These are phyloP conservation scores for Egretta garzetta DNA, from an alignment of 2,113 vertebrate species.

Conservation along the genomic window DNA sequence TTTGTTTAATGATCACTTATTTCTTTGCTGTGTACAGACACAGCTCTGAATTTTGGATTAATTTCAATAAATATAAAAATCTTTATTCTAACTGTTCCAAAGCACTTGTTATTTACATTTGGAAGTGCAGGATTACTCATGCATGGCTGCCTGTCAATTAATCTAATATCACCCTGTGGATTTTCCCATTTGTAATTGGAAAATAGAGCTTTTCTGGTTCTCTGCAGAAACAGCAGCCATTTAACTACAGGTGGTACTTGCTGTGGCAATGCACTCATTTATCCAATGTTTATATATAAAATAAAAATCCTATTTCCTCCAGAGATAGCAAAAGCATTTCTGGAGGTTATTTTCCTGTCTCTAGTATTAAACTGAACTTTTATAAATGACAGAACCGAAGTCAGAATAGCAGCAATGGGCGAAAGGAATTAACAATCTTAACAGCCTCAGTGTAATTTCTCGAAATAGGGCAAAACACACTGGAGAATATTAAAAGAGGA, in stretches of 20 bases:
- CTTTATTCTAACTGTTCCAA: conserved; percentile 1
- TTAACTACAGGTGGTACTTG: conserved; percentile 67
- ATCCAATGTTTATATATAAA: conserved; percentile 7
- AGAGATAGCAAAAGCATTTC: not conserved
- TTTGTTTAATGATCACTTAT: conserved; percentile 12
- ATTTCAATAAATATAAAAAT: conserved; percentile 44
- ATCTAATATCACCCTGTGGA: conserved; percentile 36
- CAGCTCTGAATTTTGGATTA: not conserved
- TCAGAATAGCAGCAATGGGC: not conserved
- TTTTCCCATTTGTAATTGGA: conserved; percentile 50
- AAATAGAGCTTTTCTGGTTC: conserved; percentile 25
- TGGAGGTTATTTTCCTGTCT: conserved; percentile 13
- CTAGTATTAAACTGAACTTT: not conserved
- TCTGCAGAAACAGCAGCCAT: conserved; percentile 47
- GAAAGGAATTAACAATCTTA: not conserved
- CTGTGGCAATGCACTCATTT: not conserved
- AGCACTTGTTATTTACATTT: conserved; percentile 36
- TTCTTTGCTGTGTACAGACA: not conserved
- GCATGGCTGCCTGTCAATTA: conserved; percentile 41
- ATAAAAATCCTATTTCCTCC: not conserved
- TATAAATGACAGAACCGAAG: not conserved
- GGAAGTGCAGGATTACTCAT: conserved; percentile 39
- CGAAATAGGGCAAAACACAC: not conserved
- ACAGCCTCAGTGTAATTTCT: not conserved
- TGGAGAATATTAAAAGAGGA: not conserved